Conservation (phyloP, 1,140 invertebrate genomes). For the Limonius californicus region DNA sequence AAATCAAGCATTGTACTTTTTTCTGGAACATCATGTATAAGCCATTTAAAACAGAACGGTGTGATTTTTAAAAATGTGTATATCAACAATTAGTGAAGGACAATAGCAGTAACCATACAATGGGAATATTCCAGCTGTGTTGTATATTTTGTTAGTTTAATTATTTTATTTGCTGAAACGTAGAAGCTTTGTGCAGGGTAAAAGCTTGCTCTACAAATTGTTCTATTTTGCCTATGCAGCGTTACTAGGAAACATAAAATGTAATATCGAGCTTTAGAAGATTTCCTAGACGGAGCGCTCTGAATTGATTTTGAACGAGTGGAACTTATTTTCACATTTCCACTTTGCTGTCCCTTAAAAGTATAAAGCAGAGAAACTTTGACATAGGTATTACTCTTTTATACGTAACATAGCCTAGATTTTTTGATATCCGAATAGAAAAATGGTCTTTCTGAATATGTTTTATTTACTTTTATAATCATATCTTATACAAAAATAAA, state of each 20-base stretch:
- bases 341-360: too few species aligned
- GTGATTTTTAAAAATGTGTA: not conserved
- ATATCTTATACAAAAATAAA: too few species aligned
- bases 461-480: too few species aligned
- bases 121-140: not conserved
- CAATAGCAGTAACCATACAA: not conserved
- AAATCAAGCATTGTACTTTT: not conserved
- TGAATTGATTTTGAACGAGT: not conserved
- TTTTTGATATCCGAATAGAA: too few species aligned
- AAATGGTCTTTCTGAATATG: too few species aligned
- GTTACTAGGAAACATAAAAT: conserved; percentile 1
- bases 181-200: not conserved
- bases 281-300: not conserved
- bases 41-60: not conserved
- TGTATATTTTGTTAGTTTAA: not conserved
- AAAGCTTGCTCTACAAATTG: not conserved
- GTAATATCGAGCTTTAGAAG: not conserved
- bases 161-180: not conserved
- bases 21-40: too few species aligned
- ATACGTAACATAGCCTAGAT: too few species aligned
- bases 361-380: too few species aligned
- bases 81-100: not conserved
- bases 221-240: not conserved
- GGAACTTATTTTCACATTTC: not conserved
- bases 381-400: too few species aligned